phyloP scores from a whole-genome alignment of 2,797 vertebrate genomes.

The Crypturellus tataupa region DNA sequence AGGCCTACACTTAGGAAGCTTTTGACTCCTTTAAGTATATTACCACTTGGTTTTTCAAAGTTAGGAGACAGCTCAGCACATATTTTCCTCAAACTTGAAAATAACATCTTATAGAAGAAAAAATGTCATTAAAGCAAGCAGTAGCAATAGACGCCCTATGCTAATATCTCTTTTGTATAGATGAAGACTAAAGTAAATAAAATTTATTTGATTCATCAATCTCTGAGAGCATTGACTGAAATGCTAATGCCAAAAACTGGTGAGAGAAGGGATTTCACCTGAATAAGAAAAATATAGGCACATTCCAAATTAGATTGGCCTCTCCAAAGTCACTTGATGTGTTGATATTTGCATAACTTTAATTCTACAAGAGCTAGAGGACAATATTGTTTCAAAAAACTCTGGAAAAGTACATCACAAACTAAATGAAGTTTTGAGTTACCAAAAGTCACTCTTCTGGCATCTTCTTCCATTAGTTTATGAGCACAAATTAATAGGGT shows the following conservation, averaged over 20 bases:
- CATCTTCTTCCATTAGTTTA: neutral
- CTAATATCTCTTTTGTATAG: neutral
- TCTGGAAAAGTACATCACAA: neutral
- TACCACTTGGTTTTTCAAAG: neutral
- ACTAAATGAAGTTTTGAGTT: neutral
- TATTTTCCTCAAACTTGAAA: neutral
- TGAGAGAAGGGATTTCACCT: neutral
- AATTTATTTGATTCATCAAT: neutral
- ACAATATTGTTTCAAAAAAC: conserved; percentile 22
- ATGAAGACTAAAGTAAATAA: neutral
- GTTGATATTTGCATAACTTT: neutral
- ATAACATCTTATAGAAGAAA: neutral
- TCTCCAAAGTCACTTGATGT: neutral
- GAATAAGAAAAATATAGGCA: neutral
- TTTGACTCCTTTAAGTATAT: neutral
- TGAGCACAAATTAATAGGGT: neutral
- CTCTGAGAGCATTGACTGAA: neutral
- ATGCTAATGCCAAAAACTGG: neutral
- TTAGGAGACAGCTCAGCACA: neutral
- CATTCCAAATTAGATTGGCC: neutral
- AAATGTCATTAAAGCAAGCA: neutral
- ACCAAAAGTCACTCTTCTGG: neutral
- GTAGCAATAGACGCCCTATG: neutral
- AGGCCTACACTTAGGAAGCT: neutral
- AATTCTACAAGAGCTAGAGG: conserved; percentile 11